A percentile compares a stretch with the other conserved stretches of the same genome.
phyloP scores from a whole-genome alignment of 2,888 invertebrate genomes.

The Sarcophaga rosellei region DNA sequence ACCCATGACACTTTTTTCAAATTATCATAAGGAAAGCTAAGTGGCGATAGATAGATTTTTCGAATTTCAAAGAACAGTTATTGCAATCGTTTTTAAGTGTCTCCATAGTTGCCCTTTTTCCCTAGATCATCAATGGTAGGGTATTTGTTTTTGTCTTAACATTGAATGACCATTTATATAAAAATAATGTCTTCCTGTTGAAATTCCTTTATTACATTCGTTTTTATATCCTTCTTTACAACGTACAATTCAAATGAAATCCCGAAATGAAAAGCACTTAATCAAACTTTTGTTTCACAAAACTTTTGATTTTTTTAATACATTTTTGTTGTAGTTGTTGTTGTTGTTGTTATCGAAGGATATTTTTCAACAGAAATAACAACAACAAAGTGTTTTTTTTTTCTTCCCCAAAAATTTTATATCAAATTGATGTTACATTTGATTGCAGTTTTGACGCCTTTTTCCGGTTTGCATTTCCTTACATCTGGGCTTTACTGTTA shows the following conservation, averaged over 20 bases:
- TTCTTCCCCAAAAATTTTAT: neutral
- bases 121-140: neutral
- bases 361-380: neutral
- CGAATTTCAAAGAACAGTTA: neutral
- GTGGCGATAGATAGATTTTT: neutral
- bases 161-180: neutral
- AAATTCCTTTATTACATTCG: neutral
- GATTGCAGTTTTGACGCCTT: conserved; percentile 65
- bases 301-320: neutral
- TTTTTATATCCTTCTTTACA: neutral
- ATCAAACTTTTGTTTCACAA: conserved; percentile 40
- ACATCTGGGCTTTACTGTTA: conserved; percentile 37
- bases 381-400: neutral
- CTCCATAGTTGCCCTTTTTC: neutral
- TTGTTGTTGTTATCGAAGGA: neutral
- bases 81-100: neutral
- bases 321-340: conserved; percentile 45
- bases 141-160: neutral
- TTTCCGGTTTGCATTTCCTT: conserved; percentile 63
- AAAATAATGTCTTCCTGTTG: neutral
- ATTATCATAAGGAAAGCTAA: no score
- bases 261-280: conserved; percentile 27
- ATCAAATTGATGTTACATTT: conserved; percentile 61
- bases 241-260: neutral
- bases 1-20: no score